Conservation (phyloP, 2,113 vertebrate species). For the Trematocara stigmaticum region DNA sequence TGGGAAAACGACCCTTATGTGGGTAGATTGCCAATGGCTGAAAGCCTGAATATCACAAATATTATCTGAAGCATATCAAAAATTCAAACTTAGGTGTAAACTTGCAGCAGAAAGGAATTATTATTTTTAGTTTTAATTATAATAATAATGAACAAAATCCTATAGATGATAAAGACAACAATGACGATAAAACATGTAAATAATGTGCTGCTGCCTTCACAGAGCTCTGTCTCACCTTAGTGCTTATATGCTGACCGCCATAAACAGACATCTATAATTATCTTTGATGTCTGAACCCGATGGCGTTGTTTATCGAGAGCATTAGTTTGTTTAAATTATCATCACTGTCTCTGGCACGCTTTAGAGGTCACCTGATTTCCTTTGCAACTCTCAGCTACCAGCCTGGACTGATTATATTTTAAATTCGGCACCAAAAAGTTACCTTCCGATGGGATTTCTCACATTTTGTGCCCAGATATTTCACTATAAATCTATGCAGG, state of each 20-base stretch:
- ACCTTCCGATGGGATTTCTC: neutral
- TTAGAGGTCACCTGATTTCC: neutral
- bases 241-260: constrained; percentile 27
- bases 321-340: constrained; percentile 39
- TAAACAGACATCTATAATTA: constrained; percentile 15
- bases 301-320: constrained; percentile 41
- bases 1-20: neutral
- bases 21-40: neutral
- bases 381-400: neutral
- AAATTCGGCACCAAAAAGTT: neutral
- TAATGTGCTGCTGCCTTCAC: neutral
- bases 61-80: neutral
- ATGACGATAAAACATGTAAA: neutral
- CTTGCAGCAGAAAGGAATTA: neutral
- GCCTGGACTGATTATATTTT: neutral
- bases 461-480: neutral
- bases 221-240: neutral
- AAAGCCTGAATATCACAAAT: neutral
- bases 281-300: constrained; percentile 35
- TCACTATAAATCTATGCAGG: constrained; percentile 44
- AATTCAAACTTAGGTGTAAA: neutral
- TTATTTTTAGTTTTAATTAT: neutral
- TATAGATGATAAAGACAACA: neutral
- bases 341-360: constrained; percentile 15
- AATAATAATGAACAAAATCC: neutral